Evolutionary conservation across 2,888 invertebrate genomes (phyloP).

Genomic region (Altica lythri): DNA sequence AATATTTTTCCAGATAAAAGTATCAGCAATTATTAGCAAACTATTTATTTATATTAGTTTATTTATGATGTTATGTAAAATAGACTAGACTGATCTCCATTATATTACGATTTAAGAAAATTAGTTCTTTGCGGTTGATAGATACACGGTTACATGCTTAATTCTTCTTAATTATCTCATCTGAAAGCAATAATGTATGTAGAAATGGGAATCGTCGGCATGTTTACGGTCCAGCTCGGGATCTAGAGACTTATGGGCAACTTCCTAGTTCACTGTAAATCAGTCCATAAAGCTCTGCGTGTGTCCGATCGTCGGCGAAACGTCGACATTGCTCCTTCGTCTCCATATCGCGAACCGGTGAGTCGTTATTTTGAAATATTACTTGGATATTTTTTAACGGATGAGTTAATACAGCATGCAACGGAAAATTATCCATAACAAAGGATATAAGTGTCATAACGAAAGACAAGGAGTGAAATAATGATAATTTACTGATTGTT

Average conservation of each 20-base stretch:
- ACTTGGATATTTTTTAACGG: constrained; percentile 6
- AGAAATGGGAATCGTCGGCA: constrained; percentile 15
- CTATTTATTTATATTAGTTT: too few relatives aligned
- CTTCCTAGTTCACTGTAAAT: constrained; percentile 47
- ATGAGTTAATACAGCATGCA: background rate
- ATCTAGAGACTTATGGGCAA: constrained; percentile 37
- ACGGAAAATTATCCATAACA: too few relatives aligned
- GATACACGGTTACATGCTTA: background rate
- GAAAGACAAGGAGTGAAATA: too few relatives aligned
- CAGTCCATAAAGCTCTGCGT: constrained; percentile 46
- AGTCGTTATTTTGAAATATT: constrained; percentile 24
- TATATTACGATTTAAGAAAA: background rate
- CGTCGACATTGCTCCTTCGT: constrained; percentile 43
- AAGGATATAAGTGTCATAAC: too few relatives aligned
- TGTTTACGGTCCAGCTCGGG: constrained; percentile 11
- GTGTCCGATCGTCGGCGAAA: constrained; percentile 44
- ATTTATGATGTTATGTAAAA: too few relatives aligned
- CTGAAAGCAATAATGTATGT: constrained; percentile 16
- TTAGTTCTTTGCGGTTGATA: background rate
- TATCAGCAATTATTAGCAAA: too few relatives aligned
- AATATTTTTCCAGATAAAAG: too few relatives aligned
- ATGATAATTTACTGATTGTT: too few relatives aligned
- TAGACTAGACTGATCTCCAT: too few relatives aligned
- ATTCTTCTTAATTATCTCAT: constrained; percentile 16
- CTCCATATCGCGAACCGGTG: constrained; percentile 24